These are phyloP conservation scores for Anguilla pacifica DNA, from an alignment of 2,797 vertebrate species.

Conservation along the genomic window DNA sequence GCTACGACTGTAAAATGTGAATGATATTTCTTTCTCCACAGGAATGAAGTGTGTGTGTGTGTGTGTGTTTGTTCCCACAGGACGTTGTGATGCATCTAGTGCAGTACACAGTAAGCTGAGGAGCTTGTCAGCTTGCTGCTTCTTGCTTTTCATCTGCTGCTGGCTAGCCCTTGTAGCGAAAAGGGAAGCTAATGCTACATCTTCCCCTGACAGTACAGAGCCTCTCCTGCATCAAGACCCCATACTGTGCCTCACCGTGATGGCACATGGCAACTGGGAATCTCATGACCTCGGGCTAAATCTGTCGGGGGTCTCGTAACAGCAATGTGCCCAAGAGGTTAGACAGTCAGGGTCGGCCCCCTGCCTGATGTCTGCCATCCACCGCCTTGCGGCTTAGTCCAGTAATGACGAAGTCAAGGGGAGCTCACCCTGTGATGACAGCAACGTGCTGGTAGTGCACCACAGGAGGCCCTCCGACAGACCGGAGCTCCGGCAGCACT, in stretches of 20 bases:
- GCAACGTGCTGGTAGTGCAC: neutral
- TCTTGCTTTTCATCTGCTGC: neutral
- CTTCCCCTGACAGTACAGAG: neutral
- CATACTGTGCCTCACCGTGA: neutral
- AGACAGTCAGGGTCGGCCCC: neutral
- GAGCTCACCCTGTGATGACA: neutral
- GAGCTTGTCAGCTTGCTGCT: neutral
- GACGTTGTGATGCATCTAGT: too few relatives aligned
- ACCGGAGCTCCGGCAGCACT: neutral
- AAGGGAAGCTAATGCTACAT: neutral
- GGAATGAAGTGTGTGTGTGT: neutral
- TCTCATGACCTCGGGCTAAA: neutral
- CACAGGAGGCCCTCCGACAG: neutral
- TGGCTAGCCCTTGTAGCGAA: neutral
- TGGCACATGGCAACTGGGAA: neutral
- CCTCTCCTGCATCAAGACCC: neutral
- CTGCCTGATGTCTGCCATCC: neutral
- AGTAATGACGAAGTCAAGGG: neutral
- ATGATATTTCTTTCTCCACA: neutral
- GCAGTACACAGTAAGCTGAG: too few relatives aligned
- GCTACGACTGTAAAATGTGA: neutral
- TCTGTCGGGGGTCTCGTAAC: neutral
- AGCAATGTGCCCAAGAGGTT: neutral
- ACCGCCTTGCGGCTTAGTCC: neutral
- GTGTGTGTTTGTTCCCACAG: too few relatives aligned